Evolutionary conservation across 2,797 vertebrate genomes (phyloP).

Genomic region (Salarias fasciatus): DNA sequence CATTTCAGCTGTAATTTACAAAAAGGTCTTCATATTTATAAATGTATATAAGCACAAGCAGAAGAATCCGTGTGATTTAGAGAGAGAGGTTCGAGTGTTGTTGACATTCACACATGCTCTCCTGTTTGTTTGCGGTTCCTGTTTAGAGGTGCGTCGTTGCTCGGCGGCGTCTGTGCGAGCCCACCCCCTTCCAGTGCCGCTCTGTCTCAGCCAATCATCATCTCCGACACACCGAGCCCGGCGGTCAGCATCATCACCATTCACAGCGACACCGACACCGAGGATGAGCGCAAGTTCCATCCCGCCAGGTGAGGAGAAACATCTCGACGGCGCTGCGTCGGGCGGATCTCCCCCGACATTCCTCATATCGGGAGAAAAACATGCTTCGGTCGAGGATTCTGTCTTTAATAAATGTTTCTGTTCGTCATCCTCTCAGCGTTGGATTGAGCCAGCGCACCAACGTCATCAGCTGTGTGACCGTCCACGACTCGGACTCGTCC

Average conservation of each 20-base stretch:
- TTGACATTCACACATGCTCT: background rate
- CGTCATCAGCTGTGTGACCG: slow-evolving; percentile 98
- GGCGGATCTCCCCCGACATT: no score
- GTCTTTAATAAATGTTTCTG: no score
- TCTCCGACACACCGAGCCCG: slow-evolving; percentile 97
- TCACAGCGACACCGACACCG: slow-evolving; percentile 97
- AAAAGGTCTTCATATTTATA: no score
- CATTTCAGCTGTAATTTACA: no score
- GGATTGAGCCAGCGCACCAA: slow-evolving; percentile 92
- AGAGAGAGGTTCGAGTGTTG: no score
- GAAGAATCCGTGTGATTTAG: no score
- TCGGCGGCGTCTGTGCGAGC: slow-evolving; percentile 83
- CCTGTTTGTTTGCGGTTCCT: background rate
- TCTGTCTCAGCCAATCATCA: slow-evolving; percentile 92
- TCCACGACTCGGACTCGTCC: slow-evolving; percentile 97
- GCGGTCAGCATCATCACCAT: slow-evolving; percentile 98
- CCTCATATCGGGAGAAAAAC: no score
- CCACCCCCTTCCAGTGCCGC: slow-evolving; percentile 81
- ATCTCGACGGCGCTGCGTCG: background rate
- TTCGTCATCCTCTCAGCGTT: slow-evolving; percentile 72
- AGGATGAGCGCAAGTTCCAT: slow-evolving; percentile 96
- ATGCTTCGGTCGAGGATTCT: no score
- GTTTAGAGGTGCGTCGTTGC: slow-evolving; percentile 77
- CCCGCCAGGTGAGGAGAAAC: slow-evolving; percentile 85
- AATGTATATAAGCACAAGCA: no score